Evolutionary conservation across 1,140 invertebrate species (phyloP).

Genomic region (Drosophila kepulauana): DNA sequence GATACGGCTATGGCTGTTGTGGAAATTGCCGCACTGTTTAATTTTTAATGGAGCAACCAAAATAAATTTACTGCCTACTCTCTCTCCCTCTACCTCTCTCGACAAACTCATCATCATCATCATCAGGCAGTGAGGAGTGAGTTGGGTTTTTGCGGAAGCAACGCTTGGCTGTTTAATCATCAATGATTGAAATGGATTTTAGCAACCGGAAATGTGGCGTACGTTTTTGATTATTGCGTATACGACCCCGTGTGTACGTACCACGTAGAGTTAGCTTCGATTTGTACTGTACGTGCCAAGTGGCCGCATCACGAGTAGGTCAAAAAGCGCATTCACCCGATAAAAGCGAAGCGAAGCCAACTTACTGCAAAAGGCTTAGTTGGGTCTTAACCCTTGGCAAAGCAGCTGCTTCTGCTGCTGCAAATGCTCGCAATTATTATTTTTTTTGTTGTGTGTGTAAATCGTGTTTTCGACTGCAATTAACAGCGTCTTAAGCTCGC

Average conservation of each 20-base stretch:
- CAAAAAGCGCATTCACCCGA: slow-evolving; percentile 74
- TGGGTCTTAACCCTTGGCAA: slow-evolving; percentile 22
- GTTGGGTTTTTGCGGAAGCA: slow-evolving; percentile 23
- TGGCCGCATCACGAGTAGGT: slow-evolving; percentile 42
- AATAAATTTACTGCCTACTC: slow-evolving; percentile 67
- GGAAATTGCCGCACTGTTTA: slow-evolving; percentile 65
- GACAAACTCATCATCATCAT: slow-evolving; percentile 43
- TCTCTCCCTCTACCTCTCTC: background rate
- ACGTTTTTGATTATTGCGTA: slow-evolving; percentile 61
- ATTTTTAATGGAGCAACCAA: slow-evolving; percentile 74
- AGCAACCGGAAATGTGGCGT: slow-evolving; percentile 59
- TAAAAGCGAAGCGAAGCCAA: slow-evolving; percentile 8
- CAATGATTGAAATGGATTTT: slow-evolving; percentile 73
- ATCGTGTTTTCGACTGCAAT: slow-evolving; percentile 43
- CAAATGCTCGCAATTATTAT: slow-evolving; percentile 58
- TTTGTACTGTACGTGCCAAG: slow-evolving; percentile 27
- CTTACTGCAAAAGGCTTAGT: slow-evolving; percentile 14
- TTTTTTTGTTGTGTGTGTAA: background rate
- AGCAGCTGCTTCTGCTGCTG: slow-evolving; percentile 3
- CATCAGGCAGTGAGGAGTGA: slow-evolving; percentile 11
- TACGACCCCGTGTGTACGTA: background rate
- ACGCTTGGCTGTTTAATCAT: slow-evolving; percentile 74
- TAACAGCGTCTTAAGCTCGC: slow-evolving; percentile 38
- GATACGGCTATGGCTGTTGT: slow-evolving; percentile 4
- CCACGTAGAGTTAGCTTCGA: too few species aligned